These are phyloP conservation scores for Cryptocephalus moraei DNA, from an alignment of 2,888 invertebrate species.

Conservation along the genomic window DNA sequence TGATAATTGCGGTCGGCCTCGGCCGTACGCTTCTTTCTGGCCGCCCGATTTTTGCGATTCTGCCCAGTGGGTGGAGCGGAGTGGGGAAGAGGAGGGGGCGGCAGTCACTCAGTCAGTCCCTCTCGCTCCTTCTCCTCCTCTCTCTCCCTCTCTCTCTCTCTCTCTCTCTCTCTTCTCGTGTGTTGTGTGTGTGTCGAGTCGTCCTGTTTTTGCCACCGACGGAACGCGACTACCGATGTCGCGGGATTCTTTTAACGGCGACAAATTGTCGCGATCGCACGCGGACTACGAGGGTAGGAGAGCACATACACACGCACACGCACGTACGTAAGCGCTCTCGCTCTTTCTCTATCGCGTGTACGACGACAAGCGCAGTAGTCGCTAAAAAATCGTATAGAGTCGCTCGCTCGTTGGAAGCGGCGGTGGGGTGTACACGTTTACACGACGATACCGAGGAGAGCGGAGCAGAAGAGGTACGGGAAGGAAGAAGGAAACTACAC, in stretches of 20 bases:
- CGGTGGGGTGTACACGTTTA: constrained; percentile 2
- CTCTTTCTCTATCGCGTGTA: background rate
- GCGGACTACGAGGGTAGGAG: constrained; percentile 3
- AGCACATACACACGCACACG: constrained; percentile 7
- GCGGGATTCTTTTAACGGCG: constrained; percentile 41
- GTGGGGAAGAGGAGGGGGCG: constrained; percentile 41
- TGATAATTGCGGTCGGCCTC: constrained; percentile 41
- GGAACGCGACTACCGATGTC: constrained; percentile 41
- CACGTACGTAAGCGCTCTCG: too few relatives aligned
- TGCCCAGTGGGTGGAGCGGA: constrained; percentile 45
- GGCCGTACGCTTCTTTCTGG: constrained; percentile 50
- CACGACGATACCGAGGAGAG: constrained; percentile 7
- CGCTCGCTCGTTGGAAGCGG: constrained; percentile 12
- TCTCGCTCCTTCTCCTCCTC: background rate
- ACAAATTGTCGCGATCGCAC: constrained; percentile 41
- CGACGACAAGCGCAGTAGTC: constrained; percentile 36
- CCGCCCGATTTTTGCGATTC: constrained; percentile 42
- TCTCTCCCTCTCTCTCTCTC: background rate
- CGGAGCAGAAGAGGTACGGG: constrained; percentile 17
- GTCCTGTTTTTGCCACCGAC: constrained; percentile 40
- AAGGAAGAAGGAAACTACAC: background rate
- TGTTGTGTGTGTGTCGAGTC: background rate
- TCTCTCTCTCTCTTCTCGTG: constrained; percentile 18
- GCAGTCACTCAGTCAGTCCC: constrained; percentile 20
- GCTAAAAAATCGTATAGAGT: constrained; percentile 27